Evolutionary conservation across 2,888 invertebrate species (phyloP), one percentile per base, ranked within the genome.

Genomic region (Cryptus armator): DNA sequence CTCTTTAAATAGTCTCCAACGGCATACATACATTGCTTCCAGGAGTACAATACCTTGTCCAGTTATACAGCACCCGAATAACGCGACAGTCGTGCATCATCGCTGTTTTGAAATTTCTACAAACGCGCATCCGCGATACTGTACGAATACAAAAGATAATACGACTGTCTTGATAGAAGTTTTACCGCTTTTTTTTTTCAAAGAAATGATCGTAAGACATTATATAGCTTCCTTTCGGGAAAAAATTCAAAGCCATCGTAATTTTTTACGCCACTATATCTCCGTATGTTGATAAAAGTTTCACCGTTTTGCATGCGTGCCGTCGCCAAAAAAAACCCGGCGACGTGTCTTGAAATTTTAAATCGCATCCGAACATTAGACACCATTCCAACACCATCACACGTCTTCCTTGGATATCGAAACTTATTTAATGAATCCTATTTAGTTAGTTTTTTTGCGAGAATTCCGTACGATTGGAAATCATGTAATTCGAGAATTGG

Each of bases 41-140:
- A 37, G 68, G 77, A 77, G 84, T 81, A 84, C 84, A 77, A 81
- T 84, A 74, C 67, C 84, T 77, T 81, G 84, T 84, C 76, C 72
- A 53, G n/a, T 62, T 56, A 72, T 77, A 29, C 71, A 72, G 64
- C 76, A 74, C 5, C 51, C 80, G 81, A 81, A 81, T 77, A 74
- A 81, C 67, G 68, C 44, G 81, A 77, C 77, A 53, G 76, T 19
- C 72, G n/a, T 32, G n/a, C 62, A 14, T 62, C 29, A 29, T 12
- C 59, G 32, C 29, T 14, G n/a, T 32, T 62, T 62, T 32, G 5
- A 32, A 10, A 10, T 56, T 19, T 24, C 37, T 37, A 37, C 37
- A 37, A 7, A 37, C 37, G 37, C 37, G 37, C 37, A 37, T 9
- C 7, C 37, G 37, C 62, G 32, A n/a, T n/a, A 7, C 62, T 62